Percentiles rank a stretch among this genome's conserved stretches.
Evolutionary conservation across 2,797 vertebrate genomes (phyloP).

Genomic region (Clamator glandarius): DNA sequence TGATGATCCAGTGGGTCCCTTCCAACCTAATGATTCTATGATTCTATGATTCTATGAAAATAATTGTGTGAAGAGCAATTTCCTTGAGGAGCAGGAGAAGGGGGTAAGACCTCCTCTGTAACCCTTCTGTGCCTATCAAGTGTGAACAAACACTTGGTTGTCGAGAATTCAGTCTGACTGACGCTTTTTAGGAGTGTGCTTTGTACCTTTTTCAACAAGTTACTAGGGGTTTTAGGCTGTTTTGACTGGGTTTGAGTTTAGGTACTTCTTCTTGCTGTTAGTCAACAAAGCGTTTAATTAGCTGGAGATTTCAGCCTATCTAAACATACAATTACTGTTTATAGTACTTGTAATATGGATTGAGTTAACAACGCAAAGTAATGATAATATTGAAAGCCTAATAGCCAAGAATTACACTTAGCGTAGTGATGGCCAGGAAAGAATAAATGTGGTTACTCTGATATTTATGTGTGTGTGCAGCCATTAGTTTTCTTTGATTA

Average conservation of each 20-base stretch:
- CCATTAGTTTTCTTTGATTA: not conserved
- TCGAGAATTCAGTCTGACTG: not conserved
- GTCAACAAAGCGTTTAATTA: not conserved
- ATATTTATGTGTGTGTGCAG: not conserved
- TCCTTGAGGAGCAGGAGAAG: not conserved
- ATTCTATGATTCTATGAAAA: no score
- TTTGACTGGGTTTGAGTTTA: not conserved
- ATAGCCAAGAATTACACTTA: not conserved
- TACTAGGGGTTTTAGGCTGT: not conserved
- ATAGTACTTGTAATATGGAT: not conserved
- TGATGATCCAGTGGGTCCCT: no score
- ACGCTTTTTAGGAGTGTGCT: rapidly evolving
- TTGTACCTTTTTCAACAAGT: not conserved
- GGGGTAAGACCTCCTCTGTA: not conserved
- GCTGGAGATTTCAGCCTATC: not conserved
- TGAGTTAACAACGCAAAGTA: not conserved
- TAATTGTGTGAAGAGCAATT: not conserved
- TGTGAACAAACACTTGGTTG: not conserved
- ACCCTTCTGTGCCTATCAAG: not conserved
- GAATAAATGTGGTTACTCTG: not conserved
- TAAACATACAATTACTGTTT: not conserved
- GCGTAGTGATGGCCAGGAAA: not conserved
- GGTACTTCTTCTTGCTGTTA: not conserved
- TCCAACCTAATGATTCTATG: no score
- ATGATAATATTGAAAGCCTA: not conserved